These are phyloP conservation scores for Xiphias gladius DNA, from an alignment of 2,113 vertebrate genomes.

Conservation along the genomic window DNA sequence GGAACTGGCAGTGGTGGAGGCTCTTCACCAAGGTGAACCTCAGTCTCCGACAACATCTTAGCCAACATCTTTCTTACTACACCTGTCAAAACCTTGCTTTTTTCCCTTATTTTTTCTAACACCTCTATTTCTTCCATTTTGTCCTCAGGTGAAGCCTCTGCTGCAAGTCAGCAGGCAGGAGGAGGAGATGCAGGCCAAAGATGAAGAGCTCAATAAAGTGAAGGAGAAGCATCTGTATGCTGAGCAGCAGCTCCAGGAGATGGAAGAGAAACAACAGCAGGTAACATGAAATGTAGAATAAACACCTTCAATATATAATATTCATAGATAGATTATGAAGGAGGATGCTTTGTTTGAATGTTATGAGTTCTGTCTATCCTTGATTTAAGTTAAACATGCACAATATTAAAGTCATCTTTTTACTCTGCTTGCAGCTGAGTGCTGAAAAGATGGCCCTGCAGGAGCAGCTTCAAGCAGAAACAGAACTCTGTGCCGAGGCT, in stretches of 20 bases:
- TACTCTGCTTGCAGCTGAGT: slow-evolving; percentile 81
- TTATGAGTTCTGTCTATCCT: too few species aligned
- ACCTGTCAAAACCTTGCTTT: neutral
- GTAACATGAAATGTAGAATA: slow-evolving; percentile 71
- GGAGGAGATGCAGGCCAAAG: slow-evolving; percentile 97
- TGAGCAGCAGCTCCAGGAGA: slow-evolving; percentile 89
- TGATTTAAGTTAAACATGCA: too few species aligned
- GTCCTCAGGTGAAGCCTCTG: slow-evolving; percentile 93
- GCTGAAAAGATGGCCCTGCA: slow-evolving; percentile 96
- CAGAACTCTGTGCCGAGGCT: slow-evolving; percentile 95
- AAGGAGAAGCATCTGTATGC: slow-evolving; percentile 91
- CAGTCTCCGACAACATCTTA: neutral
- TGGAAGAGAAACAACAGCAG: slow-evolving; percentile 92
- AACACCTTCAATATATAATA: neutral
- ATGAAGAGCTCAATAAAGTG: slow-evolving; percentile 93
- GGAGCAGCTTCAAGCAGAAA: slow-evolving; percentile 98
- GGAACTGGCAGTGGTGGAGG: slow-evolving; percentile 99
- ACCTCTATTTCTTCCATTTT: neutral
- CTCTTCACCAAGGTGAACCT: slow-evolving; percentile 95
- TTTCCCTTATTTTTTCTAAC: neutral
- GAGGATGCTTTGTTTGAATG: neutral
- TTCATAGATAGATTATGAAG: neutral
- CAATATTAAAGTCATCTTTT: too few species aligned
- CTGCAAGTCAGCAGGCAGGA: slow-evolving; percentile 97
- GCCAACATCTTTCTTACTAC: neutral